These are phyloP conservation scores for Zophobas atratus DNA, from an alignment of 1,140 invertebrate genomes.

Conservation along the genomic window DNA sequence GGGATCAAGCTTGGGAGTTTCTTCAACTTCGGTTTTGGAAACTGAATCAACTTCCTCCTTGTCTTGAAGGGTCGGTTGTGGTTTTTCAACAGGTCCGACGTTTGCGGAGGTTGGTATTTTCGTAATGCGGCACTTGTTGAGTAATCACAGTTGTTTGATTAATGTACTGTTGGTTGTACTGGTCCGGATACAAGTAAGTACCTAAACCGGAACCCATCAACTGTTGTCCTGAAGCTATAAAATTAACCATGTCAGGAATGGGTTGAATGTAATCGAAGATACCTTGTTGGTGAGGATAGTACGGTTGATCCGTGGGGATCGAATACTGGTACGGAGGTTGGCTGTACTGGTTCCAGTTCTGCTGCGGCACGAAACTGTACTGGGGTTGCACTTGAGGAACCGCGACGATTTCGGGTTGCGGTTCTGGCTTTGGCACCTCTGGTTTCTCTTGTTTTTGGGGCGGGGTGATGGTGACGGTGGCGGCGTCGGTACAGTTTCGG, in stretches of 20 bases:
- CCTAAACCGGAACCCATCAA: conserved; percentile 67
- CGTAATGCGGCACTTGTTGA: conserved; percentile 3
- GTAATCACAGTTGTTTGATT: conserved; percentile 7
- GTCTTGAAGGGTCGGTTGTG: not conserved
- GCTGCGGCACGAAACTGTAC: conserved; percentile 14
- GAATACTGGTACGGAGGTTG: conserved; percentile 1
- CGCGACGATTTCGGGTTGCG: conserved; percentile 19
- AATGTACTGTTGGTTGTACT: conserved; percentile 17
- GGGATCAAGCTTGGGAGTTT: conserved; percentile 3
- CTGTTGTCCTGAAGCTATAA: conserved; percentile 70
- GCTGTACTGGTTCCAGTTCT: conserved; percentile 55
- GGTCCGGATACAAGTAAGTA: conserved; percentile 61
- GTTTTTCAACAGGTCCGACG: not conserved
- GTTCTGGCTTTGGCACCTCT: conserved; percentile 15
- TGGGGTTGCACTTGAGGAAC: conserved; percentile 13
- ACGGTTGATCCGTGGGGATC: conserved; percentile 50
- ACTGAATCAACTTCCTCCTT: not conserved
- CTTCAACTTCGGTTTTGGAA: not conserved
- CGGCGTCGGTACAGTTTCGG: not conserved
- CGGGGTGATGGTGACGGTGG: conserved; percentile 12
- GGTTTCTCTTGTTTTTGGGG: conserved; percentile 30
- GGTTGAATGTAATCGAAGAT: conserved; percentile 70
- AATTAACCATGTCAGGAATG: conserved; percentile 70
- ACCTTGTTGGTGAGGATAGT: conserved; percentile 37
- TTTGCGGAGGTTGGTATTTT: not conserved